phyloP scores from a whole-genome alignment of 1,140 invertebrate genomes.

The Papilio polyxenes region DNA sequence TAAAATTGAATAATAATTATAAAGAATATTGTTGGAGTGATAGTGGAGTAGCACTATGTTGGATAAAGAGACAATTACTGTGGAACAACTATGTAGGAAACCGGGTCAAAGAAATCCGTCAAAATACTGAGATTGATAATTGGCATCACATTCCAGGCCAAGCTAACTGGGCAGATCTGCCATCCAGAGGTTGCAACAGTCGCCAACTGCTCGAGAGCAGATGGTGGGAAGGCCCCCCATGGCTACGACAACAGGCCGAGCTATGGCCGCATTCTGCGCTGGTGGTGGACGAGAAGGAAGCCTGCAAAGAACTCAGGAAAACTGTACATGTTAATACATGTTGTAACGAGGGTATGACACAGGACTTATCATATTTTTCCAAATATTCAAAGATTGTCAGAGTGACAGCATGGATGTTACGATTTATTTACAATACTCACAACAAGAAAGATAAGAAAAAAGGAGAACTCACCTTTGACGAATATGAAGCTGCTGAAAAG shows the following conservation, averaged over 20 bases:
- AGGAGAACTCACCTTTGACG: neutral
- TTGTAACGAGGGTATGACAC: neutral
- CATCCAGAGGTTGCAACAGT: constrained; percentile 34
- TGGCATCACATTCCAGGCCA: constrained; percentile 36
- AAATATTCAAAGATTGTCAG: neutral
- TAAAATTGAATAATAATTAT: too few relatives aligned
- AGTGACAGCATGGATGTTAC: neutral
- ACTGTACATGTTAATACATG: neutral
- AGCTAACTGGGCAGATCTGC: constrained; percentile 30
- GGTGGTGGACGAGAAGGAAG: neutral
- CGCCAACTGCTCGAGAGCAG: neutral
- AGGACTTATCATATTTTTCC: neutral
- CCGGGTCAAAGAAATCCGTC: constrained; percentile 29
- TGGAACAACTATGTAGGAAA: constrained; percentile 36
- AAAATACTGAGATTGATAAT: constrained; percentile 37
- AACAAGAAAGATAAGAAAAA: too few relatives aligned
- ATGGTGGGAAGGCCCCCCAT: constrained; percentile 34
- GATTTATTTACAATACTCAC: neutral
- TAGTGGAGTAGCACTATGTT: constrained; percentile 26
- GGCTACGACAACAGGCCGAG: neutral
- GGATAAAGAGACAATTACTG: constrained; percentile 36
- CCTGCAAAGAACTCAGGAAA: neutral
- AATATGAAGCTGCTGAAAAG: neutral
- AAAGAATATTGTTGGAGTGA: constrained; percentile 36
- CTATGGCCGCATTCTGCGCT: neutral